These are phyloP conservation scores for Ictidomys tridecemlineatus DNA, from an alignment of 2,113 vertebrate species.

Conservation along the genomic window DNA sequence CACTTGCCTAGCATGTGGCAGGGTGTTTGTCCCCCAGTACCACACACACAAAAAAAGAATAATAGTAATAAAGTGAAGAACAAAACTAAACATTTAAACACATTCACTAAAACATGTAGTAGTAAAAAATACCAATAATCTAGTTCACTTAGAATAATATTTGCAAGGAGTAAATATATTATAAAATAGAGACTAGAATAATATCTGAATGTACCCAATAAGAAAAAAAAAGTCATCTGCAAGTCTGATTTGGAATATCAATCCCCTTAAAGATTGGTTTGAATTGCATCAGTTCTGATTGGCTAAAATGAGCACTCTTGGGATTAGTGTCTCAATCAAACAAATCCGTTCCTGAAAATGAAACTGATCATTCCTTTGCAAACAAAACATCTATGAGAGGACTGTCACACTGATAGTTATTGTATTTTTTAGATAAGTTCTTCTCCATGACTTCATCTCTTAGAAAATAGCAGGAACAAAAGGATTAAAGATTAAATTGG, in stretches of 20 bases:
- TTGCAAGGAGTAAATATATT: background rate
- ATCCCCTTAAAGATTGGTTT: background rate
- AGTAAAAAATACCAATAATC: background rate
- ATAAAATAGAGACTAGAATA: background rate
- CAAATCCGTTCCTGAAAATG: background rate
- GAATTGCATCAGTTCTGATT: background rate
- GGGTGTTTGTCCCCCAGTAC: no score
- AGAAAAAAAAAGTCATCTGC: background rate
- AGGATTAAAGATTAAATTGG: background rate
- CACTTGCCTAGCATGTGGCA: no score
- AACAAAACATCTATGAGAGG: background rate
- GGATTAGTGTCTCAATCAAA: background rate
- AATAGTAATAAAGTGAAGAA: background rate
- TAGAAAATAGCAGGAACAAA: slow-evolving; percentile 1
- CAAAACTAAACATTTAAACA: background rate
- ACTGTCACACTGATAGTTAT: background rate
- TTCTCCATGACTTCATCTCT: background rate
- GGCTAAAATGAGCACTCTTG: background rate
- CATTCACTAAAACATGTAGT: background rate
- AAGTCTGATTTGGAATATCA: background rate
- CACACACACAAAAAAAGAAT: no score
- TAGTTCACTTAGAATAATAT: background rate
- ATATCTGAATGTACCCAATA: background rate
- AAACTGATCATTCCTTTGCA: background rate
- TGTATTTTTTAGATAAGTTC: background rate